Evolutionary conservation across 2,113 vertebrate species (phyloP), one percentile per base, ranked within the genome.

Genomic region (Percopsis transmontana): DNA sequence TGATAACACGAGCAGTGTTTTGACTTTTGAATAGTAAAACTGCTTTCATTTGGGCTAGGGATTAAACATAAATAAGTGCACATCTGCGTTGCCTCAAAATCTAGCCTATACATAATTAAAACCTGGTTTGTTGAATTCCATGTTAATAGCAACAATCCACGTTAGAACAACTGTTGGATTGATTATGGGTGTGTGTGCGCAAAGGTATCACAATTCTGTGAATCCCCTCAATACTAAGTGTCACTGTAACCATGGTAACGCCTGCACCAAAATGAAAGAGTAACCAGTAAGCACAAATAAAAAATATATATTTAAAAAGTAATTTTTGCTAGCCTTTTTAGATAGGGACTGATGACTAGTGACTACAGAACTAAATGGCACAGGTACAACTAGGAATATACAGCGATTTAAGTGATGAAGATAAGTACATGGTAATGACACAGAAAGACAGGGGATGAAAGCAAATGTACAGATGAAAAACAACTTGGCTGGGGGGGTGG

Each of bases 231-330:
- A 79, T 66, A 77, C 61, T 70, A 66, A 77, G 66, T 66, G 75
- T 72, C 48, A 79, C 24, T 40, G 82, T 87, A 65, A 72, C 85
- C 81, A 82, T 83, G 59, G 81, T 2, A 70, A 82, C 64, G 10
- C 44, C 27, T 72, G 64, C 53, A 72, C 61, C 55, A 68, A 69
- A 58, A 72, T n/a, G 16, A 1, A 66, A 18, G 61, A 11, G 16
- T 24, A 33, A 44, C 58, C 18, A 52, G 58, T 57, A 27, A 47
- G 41, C 51, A 52, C 23, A 57, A 45, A 13, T 15, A 33, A 51
- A 48, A 0, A 60, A 39, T 0, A 51, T 11, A 54, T 16, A 48
- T n/a, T n/a, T 4, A 7, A 48, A n/a, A 16, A 70, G 65, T 6
- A 33, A 4, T 33, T 33, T 33, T 33, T 33, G 5, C 8, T 33